Conservation (phyloP, 1,140 invertebrate species). For the Cotesia chilonis region DNA sequence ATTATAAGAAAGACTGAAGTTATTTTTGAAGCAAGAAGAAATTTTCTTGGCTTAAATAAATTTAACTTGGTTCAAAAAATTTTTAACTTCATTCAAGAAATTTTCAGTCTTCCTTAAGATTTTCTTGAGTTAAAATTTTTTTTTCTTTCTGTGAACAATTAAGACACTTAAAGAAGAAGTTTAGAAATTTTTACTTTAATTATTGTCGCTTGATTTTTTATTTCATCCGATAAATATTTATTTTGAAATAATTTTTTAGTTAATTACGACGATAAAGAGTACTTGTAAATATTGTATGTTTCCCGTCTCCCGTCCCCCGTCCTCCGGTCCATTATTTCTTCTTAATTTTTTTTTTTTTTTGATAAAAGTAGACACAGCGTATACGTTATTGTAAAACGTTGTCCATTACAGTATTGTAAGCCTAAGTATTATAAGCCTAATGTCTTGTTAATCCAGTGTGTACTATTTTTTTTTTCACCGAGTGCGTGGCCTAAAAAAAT, state of each 20-base stretch:
- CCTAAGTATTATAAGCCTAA: slow-evolving; percentile 49
- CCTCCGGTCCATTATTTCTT: not conserved
- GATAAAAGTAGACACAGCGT: slow-evolving; percentile 42
- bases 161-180: no score
- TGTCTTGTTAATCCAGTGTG: slow-evolving; percentile 28
- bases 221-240: no score
- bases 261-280: not conserved
- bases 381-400: slow-evolving; percentile 47
- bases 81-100: no score
- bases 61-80: no score
- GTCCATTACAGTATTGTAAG: slow-evolving; percentile 61
- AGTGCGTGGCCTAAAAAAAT: not conserved
- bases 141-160: no score
- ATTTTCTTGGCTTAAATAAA: no score
- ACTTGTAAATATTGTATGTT: slow-evolving; percentile 36
- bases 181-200: no score
- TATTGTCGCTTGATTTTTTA: no score
- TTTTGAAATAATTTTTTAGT: not conserved
- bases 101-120: no score
- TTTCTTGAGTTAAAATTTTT: no score
- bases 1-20: no score
- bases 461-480: slow-evolving; percentile 25
- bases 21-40: no score
- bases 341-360: not conserved
- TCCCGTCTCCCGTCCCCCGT: slow-evolving; percentile 15